phyloP scores from a whole-genome alignment of 2,888 invertebrate species.

The Brachyopa scutellaris region DNA sequence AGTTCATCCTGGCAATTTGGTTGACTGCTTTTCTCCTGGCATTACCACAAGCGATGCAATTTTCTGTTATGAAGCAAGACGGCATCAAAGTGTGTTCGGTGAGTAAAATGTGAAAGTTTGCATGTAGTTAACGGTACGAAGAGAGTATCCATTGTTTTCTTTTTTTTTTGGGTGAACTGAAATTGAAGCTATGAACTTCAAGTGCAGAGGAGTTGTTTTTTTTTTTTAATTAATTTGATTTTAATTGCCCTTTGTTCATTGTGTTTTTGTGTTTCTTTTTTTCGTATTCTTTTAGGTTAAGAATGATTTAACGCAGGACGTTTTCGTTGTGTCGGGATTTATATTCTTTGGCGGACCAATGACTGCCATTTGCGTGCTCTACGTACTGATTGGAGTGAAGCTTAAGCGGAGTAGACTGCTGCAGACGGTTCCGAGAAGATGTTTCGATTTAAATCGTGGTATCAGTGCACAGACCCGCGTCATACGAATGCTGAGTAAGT shows the following conservation, averaged over 20 bases:
- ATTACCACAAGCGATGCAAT: constrained; percentile 86
- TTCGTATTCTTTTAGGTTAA: constrained; percentile 77
- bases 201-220: not conserved
- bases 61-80: constrained; percentile 79
- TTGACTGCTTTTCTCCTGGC: constrained; percentile 88
- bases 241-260: constrained; percentile 53
- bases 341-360: constrained; percentile 94
- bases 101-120: constrained; percentile 71
- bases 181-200: constrained; percentile 42
- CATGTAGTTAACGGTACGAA: constrained; percentile 7
- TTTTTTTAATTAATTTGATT: constrained; percentile 46
- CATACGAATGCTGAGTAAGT: constrained; percentile 91
- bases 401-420: constrained; percentile 86
- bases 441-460: constrained; percentile 82
- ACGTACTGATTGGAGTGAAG: constrained; percentile 89
- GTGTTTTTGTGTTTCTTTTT: not conserved
- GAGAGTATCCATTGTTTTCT: not conserved
- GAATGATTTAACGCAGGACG: constrained; percentile 84
- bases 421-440: constrained; percentile 84
- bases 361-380: constrained; percentile 92
- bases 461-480: constrained; percentile 86
- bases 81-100: constrained; percentile 80
- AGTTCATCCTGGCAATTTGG: constrained; percentile 92
- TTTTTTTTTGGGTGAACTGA: constrained; percentile 10
- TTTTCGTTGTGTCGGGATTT: constrained; percentile 90